Evolutionary conservation across 2,797 vertebrate genomes (phyloP).

Genomic region (Micropoecilia bifurca): DNA sequence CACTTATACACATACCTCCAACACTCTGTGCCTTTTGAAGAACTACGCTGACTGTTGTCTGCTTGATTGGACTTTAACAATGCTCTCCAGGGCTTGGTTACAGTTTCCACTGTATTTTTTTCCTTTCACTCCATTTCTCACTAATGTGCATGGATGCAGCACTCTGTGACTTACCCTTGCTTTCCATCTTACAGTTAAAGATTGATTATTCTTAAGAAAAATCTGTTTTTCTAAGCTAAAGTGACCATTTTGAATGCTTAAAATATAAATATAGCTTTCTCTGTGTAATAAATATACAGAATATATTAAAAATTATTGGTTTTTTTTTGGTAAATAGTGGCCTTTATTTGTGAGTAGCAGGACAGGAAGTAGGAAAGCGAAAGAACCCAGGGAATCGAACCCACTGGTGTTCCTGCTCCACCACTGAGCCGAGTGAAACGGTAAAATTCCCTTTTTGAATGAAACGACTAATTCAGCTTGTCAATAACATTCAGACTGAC

Average conservation of each 20-base stretch:
- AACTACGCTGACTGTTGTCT: neutral
- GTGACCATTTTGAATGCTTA: neutral
- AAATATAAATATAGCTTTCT: neutral
- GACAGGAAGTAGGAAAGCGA: neutral
- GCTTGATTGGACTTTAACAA: neutral
- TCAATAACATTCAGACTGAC: neutral
- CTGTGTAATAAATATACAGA: neutral
- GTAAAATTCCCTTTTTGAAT: neutral
- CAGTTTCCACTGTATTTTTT: neutral
- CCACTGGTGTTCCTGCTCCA: neutral
- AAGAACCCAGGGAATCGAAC: neutral
- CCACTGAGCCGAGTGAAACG: neutral
- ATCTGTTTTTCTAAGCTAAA: neutral
- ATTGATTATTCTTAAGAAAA: neutral
- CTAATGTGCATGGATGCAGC: neutral
- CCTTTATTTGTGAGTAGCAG: neutral
- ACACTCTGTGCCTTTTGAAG: neutral
- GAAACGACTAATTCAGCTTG: neutral
- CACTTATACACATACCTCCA: neutral
- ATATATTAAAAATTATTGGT: neutral
- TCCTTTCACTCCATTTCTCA: neutral
- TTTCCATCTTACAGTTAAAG: neutral
- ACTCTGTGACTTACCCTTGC: neutral
- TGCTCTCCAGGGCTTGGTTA: neutral
- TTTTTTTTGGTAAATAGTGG: neutral